Evolutionary conservation across 2,113 vertebrate genomes (phyloP).

Genomic region (Notiomystis cincta): DNA sequence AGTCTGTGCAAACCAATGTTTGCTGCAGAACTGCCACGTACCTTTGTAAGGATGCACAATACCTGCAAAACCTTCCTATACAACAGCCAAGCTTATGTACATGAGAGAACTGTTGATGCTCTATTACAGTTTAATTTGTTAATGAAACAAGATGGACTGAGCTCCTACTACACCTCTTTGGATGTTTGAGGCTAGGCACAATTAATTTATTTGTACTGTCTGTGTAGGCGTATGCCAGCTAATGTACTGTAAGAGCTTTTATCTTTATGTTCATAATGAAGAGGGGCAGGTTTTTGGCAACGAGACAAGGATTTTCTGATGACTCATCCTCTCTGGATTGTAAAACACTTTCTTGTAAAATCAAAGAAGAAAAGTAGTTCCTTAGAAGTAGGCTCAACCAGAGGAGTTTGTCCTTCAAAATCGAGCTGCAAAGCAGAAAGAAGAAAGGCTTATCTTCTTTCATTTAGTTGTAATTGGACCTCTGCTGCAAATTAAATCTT

Average conservation of each 20-base stretch:
- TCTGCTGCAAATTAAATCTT: neutral
- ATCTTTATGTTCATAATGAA: slow-evolving; percentile 79
- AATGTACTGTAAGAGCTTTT: slow-evolving; percentile 79
- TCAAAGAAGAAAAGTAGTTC: slow-evolving; percentile 42
- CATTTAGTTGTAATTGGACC: neutral
- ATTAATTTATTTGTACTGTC: slow-evolving; percentile 81
- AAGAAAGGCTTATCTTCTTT: neutral
- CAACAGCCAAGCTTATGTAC: neutral
- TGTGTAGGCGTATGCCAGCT: slow-evolving; percentile 74
- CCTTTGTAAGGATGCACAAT: neutral
- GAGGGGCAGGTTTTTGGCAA: slow-evolving; percentile 74
- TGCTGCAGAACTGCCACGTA: neutral
- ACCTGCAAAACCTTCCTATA: neutral
- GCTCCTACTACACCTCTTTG: slow-evolving; percentile 68
- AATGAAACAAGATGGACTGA: slow-evolving; percentile 74
- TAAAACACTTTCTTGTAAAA: slow-evolving; percentile 73
- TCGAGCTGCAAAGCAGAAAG: neutral
- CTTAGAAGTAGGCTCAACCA: slow-evolving; percentile 35
- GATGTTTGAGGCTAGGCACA: slow-evolving; percentile 75
- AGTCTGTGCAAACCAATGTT: neutral
- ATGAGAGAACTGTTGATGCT: slow-evolving; percentile 50
- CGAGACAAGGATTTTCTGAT: slow-evolving; percentile 69
- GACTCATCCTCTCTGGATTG: slow-evolving; percentile 70
- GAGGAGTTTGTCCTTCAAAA: slow-evolving; percentile 31
- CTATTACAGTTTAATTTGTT: slow-evolving; percentile 77